phyloP scores from a whole-genome alignment of 2,888 invertebrate species.

The Drosophila prostipennis region DNA sequence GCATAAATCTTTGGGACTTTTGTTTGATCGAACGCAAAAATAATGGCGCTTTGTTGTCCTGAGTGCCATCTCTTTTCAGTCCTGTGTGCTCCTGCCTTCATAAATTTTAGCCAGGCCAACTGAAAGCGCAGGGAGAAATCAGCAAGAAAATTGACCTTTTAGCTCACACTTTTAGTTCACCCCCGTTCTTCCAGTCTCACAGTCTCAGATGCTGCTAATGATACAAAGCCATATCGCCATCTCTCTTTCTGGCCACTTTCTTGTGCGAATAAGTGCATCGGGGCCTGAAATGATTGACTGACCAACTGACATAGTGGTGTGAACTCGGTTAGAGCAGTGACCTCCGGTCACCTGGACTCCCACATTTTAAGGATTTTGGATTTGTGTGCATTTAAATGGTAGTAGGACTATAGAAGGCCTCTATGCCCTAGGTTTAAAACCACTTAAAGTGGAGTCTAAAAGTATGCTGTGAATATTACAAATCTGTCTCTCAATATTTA shows the following conservation, averaged over 20 bases:
- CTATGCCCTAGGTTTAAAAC: too few relatives aligned
- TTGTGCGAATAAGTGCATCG: conserved; percentile 10
- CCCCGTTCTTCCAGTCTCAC: neutral
- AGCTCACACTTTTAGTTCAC: conserved; percentile 42
- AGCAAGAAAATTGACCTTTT: conserved; percentile 69
- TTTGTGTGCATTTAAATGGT: too few relatives aligned
- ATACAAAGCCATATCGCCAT: conserved; percentile 44
- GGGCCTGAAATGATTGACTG: conserved; percentile 30
- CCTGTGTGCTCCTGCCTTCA: conserved; percentile 45
- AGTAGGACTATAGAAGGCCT: too few relatives aligned
- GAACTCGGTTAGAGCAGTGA: neutral
- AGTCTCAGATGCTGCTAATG: conserved; percentile 56
- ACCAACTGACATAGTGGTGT: conserved; percentile 13
- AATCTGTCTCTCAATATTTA: too few relatives aligned
- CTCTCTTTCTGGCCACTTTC: conserved; percentile 8
- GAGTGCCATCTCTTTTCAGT: conserved; percentile 5
- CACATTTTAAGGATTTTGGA: neutral
- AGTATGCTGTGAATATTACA: too few relatives aligned
- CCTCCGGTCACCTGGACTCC: neutral
- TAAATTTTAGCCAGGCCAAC: conserved; percentile 58
- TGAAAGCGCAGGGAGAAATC: conserved; percentile 49
- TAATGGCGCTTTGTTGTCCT: conserved; percentile 69
- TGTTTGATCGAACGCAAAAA: conserved; percentile 79
- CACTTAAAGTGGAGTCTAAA: too few relatives aligned
- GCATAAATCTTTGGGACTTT: conserved; percentile 74